A percentile compares a stretch with the other conserved stretches of the same genome.
phyloP scores from a whole-genome alignment of 2,888 invertebrate genomes.

The Vannuccia rotundouncinata region DNA sequence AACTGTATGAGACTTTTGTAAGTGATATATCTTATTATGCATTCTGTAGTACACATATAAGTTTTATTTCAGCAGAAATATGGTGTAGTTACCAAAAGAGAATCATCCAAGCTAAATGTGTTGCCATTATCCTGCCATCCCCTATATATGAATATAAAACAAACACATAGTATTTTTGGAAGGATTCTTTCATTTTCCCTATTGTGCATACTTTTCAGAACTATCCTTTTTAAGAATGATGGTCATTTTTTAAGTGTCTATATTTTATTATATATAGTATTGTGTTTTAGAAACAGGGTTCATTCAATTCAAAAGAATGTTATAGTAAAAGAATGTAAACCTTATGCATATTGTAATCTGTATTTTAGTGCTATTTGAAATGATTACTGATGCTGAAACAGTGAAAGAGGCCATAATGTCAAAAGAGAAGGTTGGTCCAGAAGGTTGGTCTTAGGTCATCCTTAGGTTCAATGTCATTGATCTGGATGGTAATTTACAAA shows the following conservation, averaged over 20 bases:
- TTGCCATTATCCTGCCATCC: not conserved
- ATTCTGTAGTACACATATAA: not conserved
- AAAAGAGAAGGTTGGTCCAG: too few relatives aligned
- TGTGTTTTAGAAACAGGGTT: too few relatives aligned
- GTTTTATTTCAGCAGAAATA: not conserved
- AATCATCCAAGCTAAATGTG: not conserved
- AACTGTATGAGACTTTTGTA: not conserved
- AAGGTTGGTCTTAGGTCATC: not conserved
- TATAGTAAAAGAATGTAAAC: not conserved
- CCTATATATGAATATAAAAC: too few relatives aligned
- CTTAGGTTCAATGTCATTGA: not conserved
- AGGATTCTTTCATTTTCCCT: too few relatives aligned
- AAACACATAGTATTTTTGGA: too few relatives aligned
- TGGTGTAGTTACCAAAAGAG: not conserved
- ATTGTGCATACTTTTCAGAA: too few relatives aligned
- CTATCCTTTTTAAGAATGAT: too few relatives aligned
- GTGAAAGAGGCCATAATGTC: not conserved
- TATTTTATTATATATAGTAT: too few relatives aligned
- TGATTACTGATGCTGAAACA: not conserved
- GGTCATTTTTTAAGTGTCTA: too few relatives aligned
- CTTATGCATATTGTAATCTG: not conserved
- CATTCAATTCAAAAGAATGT: too few relatives aligned
- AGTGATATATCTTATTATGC: not conserved
- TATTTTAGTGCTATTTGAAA: not conserved
- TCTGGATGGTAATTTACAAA: too few relatives aligned